Conservation (phyloP, 2,797 vertebrate genomes). For the Tragopan temminckii region DNA sequence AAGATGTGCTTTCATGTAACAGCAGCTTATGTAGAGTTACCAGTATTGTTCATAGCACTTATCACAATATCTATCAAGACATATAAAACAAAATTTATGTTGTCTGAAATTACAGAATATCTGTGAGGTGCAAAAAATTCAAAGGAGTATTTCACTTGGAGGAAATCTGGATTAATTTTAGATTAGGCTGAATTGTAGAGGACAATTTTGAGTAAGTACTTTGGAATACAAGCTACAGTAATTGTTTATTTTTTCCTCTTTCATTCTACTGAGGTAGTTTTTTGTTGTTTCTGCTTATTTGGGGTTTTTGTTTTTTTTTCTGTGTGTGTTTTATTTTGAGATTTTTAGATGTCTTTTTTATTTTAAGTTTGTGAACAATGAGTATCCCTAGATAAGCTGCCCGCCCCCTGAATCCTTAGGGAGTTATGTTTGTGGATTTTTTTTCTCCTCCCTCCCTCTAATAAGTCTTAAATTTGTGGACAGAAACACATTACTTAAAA, state of each 20-base stretch:
- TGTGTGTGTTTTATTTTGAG: background rate
- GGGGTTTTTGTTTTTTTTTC: background rate
- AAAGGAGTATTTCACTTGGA: background rate
- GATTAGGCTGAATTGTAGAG: background rate
- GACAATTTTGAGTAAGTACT: background rate
- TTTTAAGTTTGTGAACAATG: background rate
- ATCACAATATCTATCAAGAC: background rate
- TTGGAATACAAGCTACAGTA: accelerated
- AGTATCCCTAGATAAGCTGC: conserved; percentile 58
- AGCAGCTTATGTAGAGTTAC: conserved; percentile 79
- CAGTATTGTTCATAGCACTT: background rate
- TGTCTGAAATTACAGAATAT: background rate
- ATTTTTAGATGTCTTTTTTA: background rate
- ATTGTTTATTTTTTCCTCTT: background rate
- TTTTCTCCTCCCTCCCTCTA: background rate
- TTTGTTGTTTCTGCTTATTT: background rate
- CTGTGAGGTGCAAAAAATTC: background rate
- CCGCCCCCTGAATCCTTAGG: background rate
- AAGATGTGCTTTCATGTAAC: conserved; percentile 50
- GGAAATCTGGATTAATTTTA: background rate
- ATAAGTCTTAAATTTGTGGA: conserved; percentile 43
- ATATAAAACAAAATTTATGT: accelerated
- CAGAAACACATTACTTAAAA: conserved; percentile 65
- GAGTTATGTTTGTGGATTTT: background rate
- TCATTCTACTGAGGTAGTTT: accelerated